A percentile compares a stretch with the other conserved stretches of the same genome.
Conservation (phyloP, 2,797 vertebrate species). For the Chaetophractus vellerosus region DNA sequence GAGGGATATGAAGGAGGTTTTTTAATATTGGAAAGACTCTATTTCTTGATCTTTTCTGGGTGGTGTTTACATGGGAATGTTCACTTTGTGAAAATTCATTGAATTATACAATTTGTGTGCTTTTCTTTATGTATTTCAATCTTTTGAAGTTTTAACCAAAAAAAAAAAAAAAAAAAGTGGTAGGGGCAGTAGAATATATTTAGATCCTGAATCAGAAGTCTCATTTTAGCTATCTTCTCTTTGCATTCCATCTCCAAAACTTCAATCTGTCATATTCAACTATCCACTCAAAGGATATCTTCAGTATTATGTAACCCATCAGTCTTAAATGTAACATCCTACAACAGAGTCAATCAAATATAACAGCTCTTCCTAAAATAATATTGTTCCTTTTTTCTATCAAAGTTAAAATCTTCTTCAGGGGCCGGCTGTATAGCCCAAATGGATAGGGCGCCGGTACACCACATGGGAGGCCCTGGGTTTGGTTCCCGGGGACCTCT, state of each 20-base stretch:
- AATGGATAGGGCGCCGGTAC: too few species aligned
- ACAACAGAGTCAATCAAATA: background rate
- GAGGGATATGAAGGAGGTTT: background rate
- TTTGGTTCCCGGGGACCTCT: too few species aligned
- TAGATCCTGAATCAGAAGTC: conserved; percentile 55
- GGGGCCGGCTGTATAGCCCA: too few species aligned
- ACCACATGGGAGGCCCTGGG: too few species aligned
- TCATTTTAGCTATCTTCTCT: conserved; percentile 47
- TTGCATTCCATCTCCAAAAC: conserved; percentile 37
- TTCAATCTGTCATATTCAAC: conserved; percentile 10
- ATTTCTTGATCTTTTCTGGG: background rate
- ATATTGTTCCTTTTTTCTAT: background rate
- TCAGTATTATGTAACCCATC: background rate
- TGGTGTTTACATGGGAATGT: background rate
- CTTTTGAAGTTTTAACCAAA: background rate
- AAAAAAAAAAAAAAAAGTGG: conserved; percentile 57
- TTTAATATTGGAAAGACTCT: conserved; percentile 10
- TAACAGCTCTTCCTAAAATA: background rate
- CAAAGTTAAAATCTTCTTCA: conserved; percentile 30
- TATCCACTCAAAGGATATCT: conserved; percentile 18
- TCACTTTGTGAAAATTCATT: conserved; percentile 42
- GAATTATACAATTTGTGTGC: background rate
- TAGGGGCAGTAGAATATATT: conserved; percentile 52
- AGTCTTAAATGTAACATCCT: conserved; percentile 27
- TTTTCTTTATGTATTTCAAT: conserved; percentile 25